Percentiles rank a stretch among this genome's conserved stretches.
Conservation (phyloP, 2,113 vertebrate genomes). For the Muntiacus muntjak region DNA sequence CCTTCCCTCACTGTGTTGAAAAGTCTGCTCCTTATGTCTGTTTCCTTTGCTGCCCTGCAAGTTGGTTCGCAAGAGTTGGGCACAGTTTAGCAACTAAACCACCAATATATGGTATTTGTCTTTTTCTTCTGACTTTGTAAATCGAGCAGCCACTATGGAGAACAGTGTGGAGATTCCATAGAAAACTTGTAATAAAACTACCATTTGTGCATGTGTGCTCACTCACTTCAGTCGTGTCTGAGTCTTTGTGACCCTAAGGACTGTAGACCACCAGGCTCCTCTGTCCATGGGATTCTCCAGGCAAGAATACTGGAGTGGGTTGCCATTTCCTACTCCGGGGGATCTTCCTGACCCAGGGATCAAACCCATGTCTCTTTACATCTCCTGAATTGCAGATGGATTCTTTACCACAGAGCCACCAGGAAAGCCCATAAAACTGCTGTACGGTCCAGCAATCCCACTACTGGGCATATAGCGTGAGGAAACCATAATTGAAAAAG, state of each 20-base stretch:
- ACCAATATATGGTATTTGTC: not conserved
- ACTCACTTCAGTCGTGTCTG: not conserved
- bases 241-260: not conserved
- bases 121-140: not conserved
- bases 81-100: not conserved
- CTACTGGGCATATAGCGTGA: not conserved
- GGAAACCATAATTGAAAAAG: not conserved
- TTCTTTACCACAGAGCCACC: not conserved
- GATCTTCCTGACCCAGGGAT: not conserved
- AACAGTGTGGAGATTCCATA: not conserved
- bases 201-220: not conserved
- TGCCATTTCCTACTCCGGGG: not conserved
- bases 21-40: not conserved
- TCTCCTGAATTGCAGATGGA: not conserved
- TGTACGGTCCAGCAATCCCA: not conserved
- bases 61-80: not conserved
- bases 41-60: not conserved
- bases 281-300: not conserved
- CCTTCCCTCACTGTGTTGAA: not conserved
- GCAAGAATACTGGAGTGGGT: not conserved
- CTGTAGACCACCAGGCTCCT: not conserved
- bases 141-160: not conserved
- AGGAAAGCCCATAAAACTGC: not conserved
- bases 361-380: fast-evolving
- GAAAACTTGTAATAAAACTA: not conserved